Base-by-base conservation (phyloP, 2,797 vertebrate species). In the Typhlichthys subterraneus region DNA sequence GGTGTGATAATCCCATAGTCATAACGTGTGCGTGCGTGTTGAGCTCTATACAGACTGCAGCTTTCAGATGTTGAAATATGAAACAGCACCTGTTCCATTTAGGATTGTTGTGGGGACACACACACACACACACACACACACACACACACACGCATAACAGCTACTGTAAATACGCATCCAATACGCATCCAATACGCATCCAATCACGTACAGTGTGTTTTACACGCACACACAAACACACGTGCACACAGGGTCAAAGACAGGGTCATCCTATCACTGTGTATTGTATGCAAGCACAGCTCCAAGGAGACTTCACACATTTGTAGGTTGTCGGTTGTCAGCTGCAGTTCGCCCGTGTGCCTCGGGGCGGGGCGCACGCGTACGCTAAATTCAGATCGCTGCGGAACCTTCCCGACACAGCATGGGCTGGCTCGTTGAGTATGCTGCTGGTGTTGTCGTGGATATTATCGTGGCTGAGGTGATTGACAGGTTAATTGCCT, bases 301-400 rank as follows among this genome's bases (percentile, higher is more conserved):
- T 68, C 83, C 45, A 65, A 78, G 72, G 23, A 65, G 50, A 29
- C 60, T 59, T 61, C 48, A 17, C 69, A 75, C 61, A 45, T 54
- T 6, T 50, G 63, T 59, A 72, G n/a, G n/a, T n/a, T n/a, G 67
- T 63, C 69, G 69, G 75, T 79, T 72, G 77, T 65, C 73, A 23
- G 23, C 23, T 23, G 23, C 23, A 23, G 23, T 23, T 23, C 0
- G 72, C 70, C 66, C 71, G 65, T 78, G 57, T 61, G 77, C 80
- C 72, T 71, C 77, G 80, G 84, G 80, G 83, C 59, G 15, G 31
- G 8, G 31, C 19, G 79, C 58, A 67, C 80, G 83, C 70, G 66
- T 67, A 63, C 78, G 66, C 78, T 83, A 73, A 77, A 82, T 79
- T 78, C 69, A 74, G 67, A 69, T 76, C 67, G 76, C 68, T 19